Evolutionary conservation across 2,888 invertebrate genomes (phyloP), one percentile per base, ranked within the genome.

Genomic region (Allophyes oxyacanthae): DNA sequence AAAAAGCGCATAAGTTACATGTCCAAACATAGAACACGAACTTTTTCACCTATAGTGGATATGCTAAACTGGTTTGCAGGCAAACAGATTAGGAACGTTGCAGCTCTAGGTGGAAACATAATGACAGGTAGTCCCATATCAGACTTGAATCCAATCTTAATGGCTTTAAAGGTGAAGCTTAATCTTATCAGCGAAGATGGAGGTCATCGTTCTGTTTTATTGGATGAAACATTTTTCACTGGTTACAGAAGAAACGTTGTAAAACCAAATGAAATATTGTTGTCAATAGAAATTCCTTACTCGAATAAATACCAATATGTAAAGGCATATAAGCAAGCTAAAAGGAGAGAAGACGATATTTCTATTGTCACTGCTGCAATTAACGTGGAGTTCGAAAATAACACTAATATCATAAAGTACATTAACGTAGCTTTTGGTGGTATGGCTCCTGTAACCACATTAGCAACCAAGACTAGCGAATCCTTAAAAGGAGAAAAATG

Each of bases 101-200:
- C 98, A 37, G 96, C 98, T 10, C 90, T 99, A 38, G 99, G 98
- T 38, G 99, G 99, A 13, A 99, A 99, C 83, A 97, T 99, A 68
- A 98, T 99, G 96, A 99, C 99, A 0, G 98, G 98, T 14, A 99
- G 99, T 90, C 99, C 99, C 0, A 99, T 99, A 83, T 99, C 99
- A 0, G 99, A 99, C 90, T 94, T 99, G 82, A 98, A 98, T 89
- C 99, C 99, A 0, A 96, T 99, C 71, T 95, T 99, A 61, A 96
- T 98, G 95, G 97, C 99, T 0, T 95, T 97, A 11, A 95, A 97
- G 76, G 96, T 98, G 38, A 96, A 97, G 79, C 85, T 97, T n/a
- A 95, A 96, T 75, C 83, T 97, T 1, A 79, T 94, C 10, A 96
- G 96, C 76, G 90, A 85, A 75, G 71, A 91, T 65, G 90, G 86